Base-by-base conservation (phyloP, 1,140 invertebrate species). In the honey bee (Apis mellifera) region DNA sequence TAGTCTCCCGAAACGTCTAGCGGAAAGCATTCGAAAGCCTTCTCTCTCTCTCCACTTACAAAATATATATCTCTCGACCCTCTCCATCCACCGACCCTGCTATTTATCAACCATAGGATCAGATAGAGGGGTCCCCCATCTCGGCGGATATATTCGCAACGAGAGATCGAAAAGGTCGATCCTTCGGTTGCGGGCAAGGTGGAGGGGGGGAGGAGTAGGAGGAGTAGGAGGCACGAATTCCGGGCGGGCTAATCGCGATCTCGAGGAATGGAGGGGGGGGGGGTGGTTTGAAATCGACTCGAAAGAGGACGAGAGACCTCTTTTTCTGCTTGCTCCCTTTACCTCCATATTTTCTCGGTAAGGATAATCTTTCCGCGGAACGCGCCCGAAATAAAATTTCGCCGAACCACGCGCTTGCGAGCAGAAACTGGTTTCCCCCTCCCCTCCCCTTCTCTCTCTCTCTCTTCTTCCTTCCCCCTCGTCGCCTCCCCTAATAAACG, bases 321-420 rank as follows among this genome's bases (percentile, higher is more conserved):
- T 86, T 87, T 87, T 87, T 87, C 82, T 78, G 54, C 9, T 73
- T 64, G 76, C 52, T 59, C 73, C 68, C 72, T 69, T 84, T 79
- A 83, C 86, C 80, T 87, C 74, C 79, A 86, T 85, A 81, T 81
- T 84, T 90, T 89, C 88, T 89, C 70, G 60, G 79, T 89, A 90
- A 88, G 72, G 77, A 87, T 85, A 83, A 89, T 84, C 75, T 77
- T 75, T 83, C 80, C 78, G 71, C 50, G 82, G 84, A 86, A 90
- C 79, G 85, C 85, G 84, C 73, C 86, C 76, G 79, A 90, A 90
- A 90, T 90, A 88, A 90, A 88, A 84, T 85, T 82, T 87, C 77
- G 72, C 54, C 74, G 74, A 88, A 78, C 60, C 78, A 52, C 78
- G 81, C 69, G 77, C 86, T 32, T 32, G 32, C 1, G 32, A 32